These are phyloP conservation scores for Leptogaster cylindrica DNA, from an alignment of 2,888 invertebrate genomes.

Conservation along the genomic window DNA sequence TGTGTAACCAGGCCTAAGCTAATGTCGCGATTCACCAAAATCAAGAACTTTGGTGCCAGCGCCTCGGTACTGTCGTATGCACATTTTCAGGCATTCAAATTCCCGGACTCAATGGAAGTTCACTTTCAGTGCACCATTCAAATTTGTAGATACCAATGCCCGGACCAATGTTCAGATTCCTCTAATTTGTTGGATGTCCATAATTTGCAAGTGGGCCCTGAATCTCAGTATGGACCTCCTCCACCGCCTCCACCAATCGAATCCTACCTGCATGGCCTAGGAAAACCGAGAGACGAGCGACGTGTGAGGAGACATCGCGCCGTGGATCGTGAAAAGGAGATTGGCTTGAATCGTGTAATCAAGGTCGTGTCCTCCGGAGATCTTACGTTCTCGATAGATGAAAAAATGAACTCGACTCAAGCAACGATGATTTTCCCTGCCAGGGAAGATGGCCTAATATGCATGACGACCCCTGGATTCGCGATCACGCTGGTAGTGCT, in stretches of 20 bases:
- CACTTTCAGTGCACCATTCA: conserved; percentile 96
- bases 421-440: conserved; percentile 76
- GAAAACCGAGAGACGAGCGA: conserved; percentile 73
- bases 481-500: conserved; percentile 84
- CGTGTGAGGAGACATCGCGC: conserved; percentile 72
- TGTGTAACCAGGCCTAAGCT: conserved; percentile 91
- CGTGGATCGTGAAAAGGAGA: conserved; percentile 75
- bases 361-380: conserved; percentile 92
- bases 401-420: conserved; percentile 67
- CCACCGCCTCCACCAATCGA: conserved; percentile 68
- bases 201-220: conserved; percentile 65
- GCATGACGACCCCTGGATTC: conserved; percentile 95
- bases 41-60: conserved; percentile 92
- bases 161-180: conserved; percentile 85
- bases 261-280: conserved; percentile 70
- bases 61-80: conserved; percentile 91
- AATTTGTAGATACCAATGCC: conserved; percentile 91
- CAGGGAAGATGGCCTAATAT: conserved; percentile 75
- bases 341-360: conserved; percentile 88
- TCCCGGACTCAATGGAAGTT: conserved; percentile 95
- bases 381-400: conserved; percentile 82
- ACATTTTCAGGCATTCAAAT: conserved; percentile 94
- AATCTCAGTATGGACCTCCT: conserved; percentile 74
- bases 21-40: conserved; percentile 93
- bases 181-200: conserved; percentile 67